A percentile compares a stretch with the other conserved stretches of the same genome.
Conservation (phyloP, 1,140 invertebrate genomes). For the Gryon sp. region DNA sequence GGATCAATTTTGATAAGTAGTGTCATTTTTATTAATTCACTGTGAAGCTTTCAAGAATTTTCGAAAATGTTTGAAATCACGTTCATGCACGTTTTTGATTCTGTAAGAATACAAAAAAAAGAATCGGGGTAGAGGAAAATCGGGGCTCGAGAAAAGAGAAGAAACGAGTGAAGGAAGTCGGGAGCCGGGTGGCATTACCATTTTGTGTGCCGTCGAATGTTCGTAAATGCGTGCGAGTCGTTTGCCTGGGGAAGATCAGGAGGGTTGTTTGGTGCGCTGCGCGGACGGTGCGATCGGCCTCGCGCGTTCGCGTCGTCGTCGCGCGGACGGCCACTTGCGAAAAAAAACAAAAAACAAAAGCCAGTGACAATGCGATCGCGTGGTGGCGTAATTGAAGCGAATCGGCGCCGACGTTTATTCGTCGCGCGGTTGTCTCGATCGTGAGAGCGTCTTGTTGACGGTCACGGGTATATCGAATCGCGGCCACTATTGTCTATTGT, state of each 20-base stretch:
- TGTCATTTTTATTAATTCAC: no score
- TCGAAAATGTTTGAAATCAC: no score
- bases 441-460: constrained; percentile 9
- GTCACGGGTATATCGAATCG: not conserved
- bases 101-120: no score
- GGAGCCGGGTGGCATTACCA: constrained; percentile 1
- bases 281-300: not conserved
- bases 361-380: not conserved
- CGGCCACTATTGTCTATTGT: constrained; percentile 36
- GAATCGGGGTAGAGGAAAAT: no score
- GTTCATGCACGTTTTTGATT: no score
- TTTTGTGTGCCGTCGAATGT: not conserved
- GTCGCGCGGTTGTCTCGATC: not conserved
- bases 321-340: not conserved
- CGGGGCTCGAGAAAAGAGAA: no score
- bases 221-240: not conserved
- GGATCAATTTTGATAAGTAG: no score
- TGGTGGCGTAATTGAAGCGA: not conserved
- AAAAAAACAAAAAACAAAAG: no score
- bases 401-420: not conserved
- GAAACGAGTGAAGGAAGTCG: no score
- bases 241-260: not conserved
- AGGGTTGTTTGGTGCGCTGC: not conserved
- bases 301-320: constrained; percentile 3
- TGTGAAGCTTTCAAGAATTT: no score